A percentile compares a stretch with the other conserved stretches of the same genome.
Evolutionary conservation across 1,140 invertebrate genomes (phyloP).

Genomic region (Drosophila neocordata): DNA sequence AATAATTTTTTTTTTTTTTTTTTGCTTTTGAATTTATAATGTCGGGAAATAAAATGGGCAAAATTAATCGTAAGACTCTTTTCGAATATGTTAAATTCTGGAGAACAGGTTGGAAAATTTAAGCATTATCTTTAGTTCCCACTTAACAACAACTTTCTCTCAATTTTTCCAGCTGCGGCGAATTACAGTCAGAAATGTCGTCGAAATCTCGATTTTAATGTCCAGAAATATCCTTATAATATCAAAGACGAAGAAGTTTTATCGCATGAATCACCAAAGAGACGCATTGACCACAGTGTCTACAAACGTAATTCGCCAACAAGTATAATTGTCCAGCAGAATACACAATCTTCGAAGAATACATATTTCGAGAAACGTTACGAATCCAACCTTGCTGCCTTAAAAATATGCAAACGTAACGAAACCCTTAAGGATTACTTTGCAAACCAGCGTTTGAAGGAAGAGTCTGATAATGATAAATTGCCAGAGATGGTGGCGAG

Average conservation of each 20-base stretch:
- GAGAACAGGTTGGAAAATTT: background rate
- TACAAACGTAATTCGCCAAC: background rate
- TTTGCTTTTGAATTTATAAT: background rate
- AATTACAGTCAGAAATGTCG: background rate
- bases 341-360: background rate
- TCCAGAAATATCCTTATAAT: background rate
- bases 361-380: background rate
- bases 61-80: background rate
- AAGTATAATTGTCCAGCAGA: background rate
- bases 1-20: background rate
- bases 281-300: no score
- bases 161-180: background rate
- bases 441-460: slow-evolving; percentile 3
- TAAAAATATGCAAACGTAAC: slow-evolving; percentile 19
- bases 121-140: no score
- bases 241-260: background rate
- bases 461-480: background rate
- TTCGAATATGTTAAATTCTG: background rate
- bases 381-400: background rate
- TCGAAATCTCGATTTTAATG: background rate
- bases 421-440: slow-evolving; percentile 33
- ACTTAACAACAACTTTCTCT: no score
- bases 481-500: slow-evolving; percentile 2
- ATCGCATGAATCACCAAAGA: background rate
- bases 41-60: background rate